A percentile compares a stretch with the other conserved stretches of the same genome.
phyloP scores from a whole-genome alignment of 2,888 invertebrate species.

The Eilema depressum region DNA sequence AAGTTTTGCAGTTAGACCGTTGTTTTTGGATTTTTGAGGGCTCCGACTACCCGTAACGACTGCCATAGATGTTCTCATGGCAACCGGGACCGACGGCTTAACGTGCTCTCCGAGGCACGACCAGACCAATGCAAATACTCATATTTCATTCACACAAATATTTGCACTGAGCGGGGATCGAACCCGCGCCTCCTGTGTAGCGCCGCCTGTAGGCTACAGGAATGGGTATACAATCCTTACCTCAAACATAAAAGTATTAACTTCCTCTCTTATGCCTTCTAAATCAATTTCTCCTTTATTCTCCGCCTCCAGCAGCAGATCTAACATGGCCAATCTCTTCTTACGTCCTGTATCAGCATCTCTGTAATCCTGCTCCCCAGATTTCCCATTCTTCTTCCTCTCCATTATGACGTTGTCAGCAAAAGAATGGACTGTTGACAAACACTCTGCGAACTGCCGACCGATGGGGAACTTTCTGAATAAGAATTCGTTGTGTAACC shows the following conservation, averaged over 20 bases:
- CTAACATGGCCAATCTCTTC: constrained; percentile 88
- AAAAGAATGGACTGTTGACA: constrained; percentile 83
- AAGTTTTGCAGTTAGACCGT: too few relatives aligned
- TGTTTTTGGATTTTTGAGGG: too few relatives aligned
- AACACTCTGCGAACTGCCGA: constrained; percentile 74
- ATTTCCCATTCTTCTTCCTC: constrained; percentile 62
- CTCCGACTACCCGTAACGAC: too few relatives aligned
- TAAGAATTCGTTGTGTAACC: constrained; percentile 85
- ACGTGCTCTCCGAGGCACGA: too few relatives aligned
- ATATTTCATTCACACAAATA: too few relatives aligned
- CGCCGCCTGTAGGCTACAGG: too few relatives aligned
- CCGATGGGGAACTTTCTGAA: constrained; percentile 81
- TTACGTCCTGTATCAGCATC: constrained; percentile 53
- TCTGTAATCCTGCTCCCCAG: constrained; percentile 23
- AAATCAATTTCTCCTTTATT: constrained; percentile 87
- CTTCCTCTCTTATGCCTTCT: constrained; percentile 90
- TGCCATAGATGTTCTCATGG: too few relatives aligned
- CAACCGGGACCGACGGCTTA: too few relatives aligned
- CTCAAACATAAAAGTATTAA: constrained; percentile 92
- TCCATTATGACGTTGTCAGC: constrained; percentile 86
- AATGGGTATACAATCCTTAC: constrained; percentile 69
- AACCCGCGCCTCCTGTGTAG: too few relatives aligned
- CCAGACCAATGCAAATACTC: too few relatives aligned
- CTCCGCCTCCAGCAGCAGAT: constrained; percentile 88
- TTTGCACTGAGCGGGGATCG: too few relatives aligned